These are phyloP conservation scores for Cyclura pinguis DNA, from an alignment of 2,797 vertebrate genomes.

Conservation along the genomic window DNA sequence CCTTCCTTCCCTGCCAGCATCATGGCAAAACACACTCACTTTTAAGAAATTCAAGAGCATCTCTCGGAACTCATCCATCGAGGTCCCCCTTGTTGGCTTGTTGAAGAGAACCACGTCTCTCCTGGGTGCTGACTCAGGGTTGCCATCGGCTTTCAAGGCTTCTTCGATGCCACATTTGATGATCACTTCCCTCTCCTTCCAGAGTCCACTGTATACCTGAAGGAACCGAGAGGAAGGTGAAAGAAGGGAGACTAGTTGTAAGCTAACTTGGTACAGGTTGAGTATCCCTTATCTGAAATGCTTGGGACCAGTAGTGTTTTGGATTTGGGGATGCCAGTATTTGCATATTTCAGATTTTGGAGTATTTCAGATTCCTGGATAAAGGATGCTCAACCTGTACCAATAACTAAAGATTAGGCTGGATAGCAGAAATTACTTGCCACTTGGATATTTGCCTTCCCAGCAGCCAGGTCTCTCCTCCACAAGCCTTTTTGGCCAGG, in stretches of 20 bases:
- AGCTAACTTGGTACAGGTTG: background rate
- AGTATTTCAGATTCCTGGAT: too few relatives aligned
- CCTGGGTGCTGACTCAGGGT: conserved; percentile 74
- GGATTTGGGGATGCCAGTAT: too few relatives aligned
- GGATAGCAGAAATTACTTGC: background rate
- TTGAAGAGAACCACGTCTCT: conserved; percentile 90
- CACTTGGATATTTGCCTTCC: background rate
- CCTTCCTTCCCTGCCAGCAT: background rate
- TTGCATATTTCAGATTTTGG: too few relatives aligned
- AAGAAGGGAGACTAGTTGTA: accelerated
- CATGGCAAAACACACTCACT: conserved; percentile 74
- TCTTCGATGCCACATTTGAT: conserved; percentile 93
- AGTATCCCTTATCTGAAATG: too few relatives aligned
- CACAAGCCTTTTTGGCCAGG: too few relatives aligned
- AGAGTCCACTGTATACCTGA: conserved; percentile 93
- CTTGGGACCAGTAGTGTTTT: too few relatives aligned
- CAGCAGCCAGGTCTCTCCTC: background rate
- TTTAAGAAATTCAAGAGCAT: conserved; percentile 96
- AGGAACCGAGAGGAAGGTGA: conserved; percentile 3
- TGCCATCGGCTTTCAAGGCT: conserved; percentile 76
- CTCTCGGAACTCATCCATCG: conserved; percentile 95
- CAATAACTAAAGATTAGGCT: background rate
- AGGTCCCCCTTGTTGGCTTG: conserved; percentile 94
- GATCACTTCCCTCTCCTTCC: conserved; percentile 92
- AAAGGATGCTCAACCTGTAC: too few relatives aligned